Base-by-base conservation (phyloP, 1,140 invertebrate genomes). In the Solenopsis fugax region DNA sequence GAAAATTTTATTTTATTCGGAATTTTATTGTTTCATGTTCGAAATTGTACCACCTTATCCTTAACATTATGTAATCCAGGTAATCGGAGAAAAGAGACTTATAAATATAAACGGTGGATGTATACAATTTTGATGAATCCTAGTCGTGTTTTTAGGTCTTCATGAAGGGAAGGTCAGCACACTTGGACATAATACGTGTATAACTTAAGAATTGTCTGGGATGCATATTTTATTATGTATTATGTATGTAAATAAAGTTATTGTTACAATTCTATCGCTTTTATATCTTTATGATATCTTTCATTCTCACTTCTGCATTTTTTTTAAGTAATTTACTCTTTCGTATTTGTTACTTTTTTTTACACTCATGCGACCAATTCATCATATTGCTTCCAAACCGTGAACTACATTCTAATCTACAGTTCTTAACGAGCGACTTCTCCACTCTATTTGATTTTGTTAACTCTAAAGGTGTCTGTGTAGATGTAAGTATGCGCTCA, bases 221-320 rank as follows among this genome's bases (percentile, higher is more conserved):
- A 34, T 7, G 45, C 2, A 77, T 77, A n/a, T 45, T 62, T 21
- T n/a, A n/a, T n/a, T n/a, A n/a, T n/a, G n/a, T n/a, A n/a, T n/a
- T n/a, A 45, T 77, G 18, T 78, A 12, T 69, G 1, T 69, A 45
- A 80, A 69, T 81, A 81, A 37, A 81, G 56, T 54, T 54, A 34
- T 80, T 81, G 41, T n/a, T 41, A 9, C 16, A 69, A 37, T 54
- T 81, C 7, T 41, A 41, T 67, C 1, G n/a, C 29, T 75, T 34
- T 6, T 24, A 58, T 45, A n/a, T n/a, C 13, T 67, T 0, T 37
- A 16, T 0, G n/a, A n/a, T n/a, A 16, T 24, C 2, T 69, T 12
- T 76, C 3, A 41, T 29, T 77, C 18, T 16, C 3, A 18, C n/a
- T 73, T 73, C 12, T 24, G 34, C 12, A 73, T 54, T 0, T 62